Conservation (phyloP, 1,140 invertebrate genomes). For the Cydia pomonella region DNA sequence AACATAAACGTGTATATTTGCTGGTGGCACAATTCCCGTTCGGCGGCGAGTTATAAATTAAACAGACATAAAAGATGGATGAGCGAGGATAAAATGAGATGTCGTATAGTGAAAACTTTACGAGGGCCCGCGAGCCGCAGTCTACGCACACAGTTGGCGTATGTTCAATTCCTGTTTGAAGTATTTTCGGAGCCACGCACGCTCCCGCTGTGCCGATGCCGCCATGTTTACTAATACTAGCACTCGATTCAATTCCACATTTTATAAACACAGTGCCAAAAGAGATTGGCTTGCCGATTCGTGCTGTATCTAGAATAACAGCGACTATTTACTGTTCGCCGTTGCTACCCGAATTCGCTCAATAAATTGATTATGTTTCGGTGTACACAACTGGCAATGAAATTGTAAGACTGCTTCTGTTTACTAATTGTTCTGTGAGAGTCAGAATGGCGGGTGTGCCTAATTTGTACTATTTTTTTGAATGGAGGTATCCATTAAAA, state of each 20-base stretch:
- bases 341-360: conserved; percentile 14
- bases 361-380: conserved; percentile 17
- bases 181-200: conserved; percentile 75
- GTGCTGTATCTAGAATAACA: conserved; percentile 3
- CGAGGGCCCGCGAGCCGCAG: conserved; percentile 65
- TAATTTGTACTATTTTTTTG: too few species aligned
- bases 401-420: conserved; percentile 2
- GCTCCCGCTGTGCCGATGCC: conserved; percentile 48
- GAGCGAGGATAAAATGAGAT: conserved; percentile 71
- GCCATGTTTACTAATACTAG: conserved; percentile 76
- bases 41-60: conserved; percentile 60
- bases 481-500: too few species aligned
- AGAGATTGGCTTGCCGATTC: conserved; percentile 50
- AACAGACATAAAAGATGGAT: conserved; percentile 62
- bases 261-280: conserved; percentile 72
- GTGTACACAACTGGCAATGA: conserved; percentile 21
- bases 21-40: conserved; percentile 47
- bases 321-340: background rate
- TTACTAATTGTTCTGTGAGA: too few species aligned
- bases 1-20: conserved; percentile 39
- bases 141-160: conserved; percentile 77
- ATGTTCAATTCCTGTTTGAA: conserved; percentile 76
- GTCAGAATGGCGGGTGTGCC: too few species aligned
- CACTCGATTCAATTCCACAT: conserved; percentile 73
- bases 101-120: conserved; percentile 76